Evolutionary conservation across 1,140 invertebrate species (phyloP).

Genomic region (Saxidomus purpurata): DNA sequence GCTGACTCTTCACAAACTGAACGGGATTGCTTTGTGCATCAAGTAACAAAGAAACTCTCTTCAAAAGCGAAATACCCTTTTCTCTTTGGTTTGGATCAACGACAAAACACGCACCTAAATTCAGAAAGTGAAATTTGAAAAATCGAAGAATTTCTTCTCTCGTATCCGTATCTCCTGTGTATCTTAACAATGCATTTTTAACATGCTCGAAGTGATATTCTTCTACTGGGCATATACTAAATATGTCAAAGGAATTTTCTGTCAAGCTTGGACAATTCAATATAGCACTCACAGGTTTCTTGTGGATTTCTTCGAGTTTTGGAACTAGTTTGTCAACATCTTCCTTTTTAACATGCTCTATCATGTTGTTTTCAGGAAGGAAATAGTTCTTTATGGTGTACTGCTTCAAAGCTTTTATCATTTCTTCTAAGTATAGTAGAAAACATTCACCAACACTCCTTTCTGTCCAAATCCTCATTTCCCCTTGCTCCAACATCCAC

Average conservation of each 20-base stretch:
- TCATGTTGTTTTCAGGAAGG: not conserved
- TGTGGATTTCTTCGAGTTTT: not conserved
- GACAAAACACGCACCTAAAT: not conserved
- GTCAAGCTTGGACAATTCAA: not conserved
- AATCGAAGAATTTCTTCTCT: not conserved
- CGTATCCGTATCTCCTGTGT: no score
- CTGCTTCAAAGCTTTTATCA: not conserved
- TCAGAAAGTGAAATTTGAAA: not conserved
- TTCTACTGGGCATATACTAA: not conserved
- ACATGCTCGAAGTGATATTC: not conserved
- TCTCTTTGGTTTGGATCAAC: not conserved
- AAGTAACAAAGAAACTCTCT: no score
- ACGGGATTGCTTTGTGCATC: not conserved
- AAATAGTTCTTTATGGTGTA: not conserved
- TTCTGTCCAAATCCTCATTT: not conserved
- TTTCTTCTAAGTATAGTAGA: not conserved
- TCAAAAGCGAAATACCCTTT: not conserved
- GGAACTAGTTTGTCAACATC: not conserved
- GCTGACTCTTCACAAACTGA: not conserved
- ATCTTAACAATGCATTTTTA: not conserved
- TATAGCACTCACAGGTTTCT: not conserved
- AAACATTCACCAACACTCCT: not conserved
- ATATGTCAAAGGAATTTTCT: not conserved
- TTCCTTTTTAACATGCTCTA: not conserved
- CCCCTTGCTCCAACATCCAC: conserved; percentile 24